Base-by-base conservation (phyloP, 1,140 invertebrate genomes). In the Caenorhabditis tropicalis region DNA sequence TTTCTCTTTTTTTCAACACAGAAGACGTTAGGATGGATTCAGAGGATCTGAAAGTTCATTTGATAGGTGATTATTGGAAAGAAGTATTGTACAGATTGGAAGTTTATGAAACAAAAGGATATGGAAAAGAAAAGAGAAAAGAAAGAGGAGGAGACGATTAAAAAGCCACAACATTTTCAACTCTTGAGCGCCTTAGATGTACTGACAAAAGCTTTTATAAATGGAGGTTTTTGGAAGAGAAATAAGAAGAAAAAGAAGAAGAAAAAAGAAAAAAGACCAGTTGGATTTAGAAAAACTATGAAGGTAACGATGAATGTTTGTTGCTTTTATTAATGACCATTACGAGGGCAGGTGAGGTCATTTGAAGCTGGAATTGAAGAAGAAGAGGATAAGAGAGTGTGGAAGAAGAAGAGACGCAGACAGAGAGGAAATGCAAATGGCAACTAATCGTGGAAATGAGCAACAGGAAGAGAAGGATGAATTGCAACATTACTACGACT, bases 251-350 rank as follows among this genome's bases (percentile, higher is more conserved):
- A 5, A 31, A 39, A 51, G 16, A 43, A 31, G 29, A 21, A 12
- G 48, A 31, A 21, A 15, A 39, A 39, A 81, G 79, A 81, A 33
- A 51, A 81, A 51, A 27, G 79, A 24, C 5, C 48, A 15, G 0
- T 29, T n/a, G 39, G 29, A 48, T 79, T 48, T n/a, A 39, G 48
- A 27, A 56, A n/a, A 51, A 43, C 39, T 43, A 43, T 12, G 39
- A 12, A 16, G 16, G 21, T 1, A 27, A 27, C 19, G 24, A 6
- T 48, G 19, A 27, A 16, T 51, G 48, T 49, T 16, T 39, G 48
- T 56, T 81, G 79, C 51, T 81, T 53, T 81, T 51, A 81, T 56
- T 51, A 81, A 53, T 53, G 79, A 81, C 48, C 48, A 51, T 53
- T 51, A 33, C 27, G n/a, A 36, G 79, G 51, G 79, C 48, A 81